These are phyloP conservation scores for Pelvicachromis taeniatus DNA, from an alignment of 2,113 vertebrate genomes.

Conservation along the genomic window DNA sequence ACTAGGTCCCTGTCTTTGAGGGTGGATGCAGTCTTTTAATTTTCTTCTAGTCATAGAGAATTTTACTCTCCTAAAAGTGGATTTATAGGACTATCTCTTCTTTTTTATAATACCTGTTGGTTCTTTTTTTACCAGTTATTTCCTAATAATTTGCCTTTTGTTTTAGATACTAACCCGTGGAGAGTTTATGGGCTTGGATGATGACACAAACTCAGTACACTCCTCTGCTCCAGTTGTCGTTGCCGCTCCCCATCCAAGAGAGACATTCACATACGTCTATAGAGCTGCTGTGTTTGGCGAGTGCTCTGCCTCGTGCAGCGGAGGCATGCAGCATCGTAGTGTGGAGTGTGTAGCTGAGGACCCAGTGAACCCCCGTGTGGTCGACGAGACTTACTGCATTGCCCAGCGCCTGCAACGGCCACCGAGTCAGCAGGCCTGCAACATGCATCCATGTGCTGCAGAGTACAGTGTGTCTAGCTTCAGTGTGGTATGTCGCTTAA, in stretches of 20 bases:
- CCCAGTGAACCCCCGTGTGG: slow-evolving; percentile 52
- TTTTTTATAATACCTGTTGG: neutral
- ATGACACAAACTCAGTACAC: neutral
- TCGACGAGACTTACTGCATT: slow-evolving; percentile 73
- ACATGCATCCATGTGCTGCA: slow-evolving; percentile 68
- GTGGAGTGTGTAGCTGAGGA: slow-evolving; percentile 77
- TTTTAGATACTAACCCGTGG: slow-evolving; percentile 25
- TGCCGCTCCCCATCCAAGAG: neutral
- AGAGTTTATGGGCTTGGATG: slow-evolving; percentile 54
- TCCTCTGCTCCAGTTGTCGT: neutral
- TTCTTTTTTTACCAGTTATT: neutral
- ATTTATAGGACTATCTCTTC: neutral
- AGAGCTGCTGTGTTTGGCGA: slow-evolving; percentile 71
- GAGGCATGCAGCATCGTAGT: slow-evolving; percentile 80
- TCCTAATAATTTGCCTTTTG: neutral
- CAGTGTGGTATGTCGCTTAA: slow-evolving; percentile 56
- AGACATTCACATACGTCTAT: slow-evolving; percentile 63
- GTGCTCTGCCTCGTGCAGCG: slow-evolving; percentile 82
- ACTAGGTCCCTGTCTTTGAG: neutral
- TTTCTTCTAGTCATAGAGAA: neutral
- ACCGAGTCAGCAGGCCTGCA: slow-evolving; percentile 75
- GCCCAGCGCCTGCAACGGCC: slow-evolving; percentile 72
- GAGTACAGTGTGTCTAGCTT: slow-evolving; percentile 65
- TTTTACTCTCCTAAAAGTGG: neutral
- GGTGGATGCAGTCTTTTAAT: neutral